phyloP scores from a whole-genome alignment of 2,113 vertebrate species.

The Cranoglanis bouderius region DNA sequence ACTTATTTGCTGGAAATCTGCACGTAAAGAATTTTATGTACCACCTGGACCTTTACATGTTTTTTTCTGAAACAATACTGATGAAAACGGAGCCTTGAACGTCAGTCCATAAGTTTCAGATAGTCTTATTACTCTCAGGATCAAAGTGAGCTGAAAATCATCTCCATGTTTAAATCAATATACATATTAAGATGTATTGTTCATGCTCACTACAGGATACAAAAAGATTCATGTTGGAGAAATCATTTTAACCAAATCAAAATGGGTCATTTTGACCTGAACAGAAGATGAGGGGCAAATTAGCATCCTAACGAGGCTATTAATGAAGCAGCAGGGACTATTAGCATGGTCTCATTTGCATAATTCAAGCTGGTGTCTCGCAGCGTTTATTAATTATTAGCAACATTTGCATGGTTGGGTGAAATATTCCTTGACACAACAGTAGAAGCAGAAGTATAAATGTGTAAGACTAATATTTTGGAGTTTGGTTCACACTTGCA shows the following conservation, averaged over 20 bases:
- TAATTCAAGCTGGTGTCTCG: constrained; percentile 1
- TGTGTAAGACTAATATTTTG: neutral
- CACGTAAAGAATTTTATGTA: neutral
- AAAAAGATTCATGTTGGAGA: neutral
- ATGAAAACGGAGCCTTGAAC: neutral
- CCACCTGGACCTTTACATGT: no score
- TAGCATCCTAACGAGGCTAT: constrained; percentile 22
- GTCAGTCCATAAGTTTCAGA: neutral
- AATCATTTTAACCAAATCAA: neutral
- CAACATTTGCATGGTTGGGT: neutral
- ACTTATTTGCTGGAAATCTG: neutral
- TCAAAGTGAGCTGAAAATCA: neutral
- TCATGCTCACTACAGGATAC: neutral
- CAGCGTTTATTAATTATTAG: constrained; percentile 2
- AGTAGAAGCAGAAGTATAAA: no score
- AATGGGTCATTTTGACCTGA: constrained; percentile 10
- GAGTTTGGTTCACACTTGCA: neutral
- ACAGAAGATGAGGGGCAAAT: constrained; percentile 10
- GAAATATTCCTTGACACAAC: neutral
- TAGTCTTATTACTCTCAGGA: neutral
- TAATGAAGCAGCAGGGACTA: constrained; percentile 31
- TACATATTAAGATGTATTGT: neutral
- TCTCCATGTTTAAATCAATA: neutral
- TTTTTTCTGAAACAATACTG: neutral
- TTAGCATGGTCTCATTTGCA: constrained; percentile 26